Conservation (phyloP, 1,140 invertebrate genomes). For the Cydia splendana region DNA sequence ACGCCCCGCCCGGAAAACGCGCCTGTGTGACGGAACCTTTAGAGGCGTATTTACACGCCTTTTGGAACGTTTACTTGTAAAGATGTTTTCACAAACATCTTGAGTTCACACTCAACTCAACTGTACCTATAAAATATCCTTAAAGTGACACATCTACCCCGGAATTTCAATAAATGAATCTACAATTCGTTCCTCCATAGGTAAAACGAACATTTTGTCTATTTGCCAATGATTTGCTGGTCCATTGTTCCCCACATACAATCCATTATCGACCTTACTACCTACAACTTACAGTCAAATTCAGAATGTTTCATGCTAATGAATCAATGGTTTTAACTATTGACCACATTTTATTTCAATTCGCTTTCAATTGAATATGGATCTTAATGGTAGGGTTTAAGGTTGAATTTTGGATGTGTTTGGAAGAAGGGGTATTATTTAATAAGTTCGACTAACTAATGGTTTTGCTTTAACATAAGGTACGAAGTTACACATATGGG, state of each 20-base stretch:
- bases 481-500: neutral
- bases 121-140: too few relatives aligned
- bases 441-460: conserved; percentile 1
- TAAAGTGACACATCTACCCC: neutral
- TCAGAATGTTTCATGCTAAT: neutral
- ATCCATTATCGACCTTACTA: neutral
- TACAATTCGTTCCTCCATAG: conserved; percentile 7
- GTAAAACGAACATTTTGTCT: conserved; percentile 1
- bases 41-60: too few relatives aligned
- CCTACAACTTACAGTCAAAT: neutral
- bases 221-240: conserved; percentile 4
- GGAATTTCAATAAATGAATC: neutral
- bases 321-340: neutral
- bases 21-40: too few relatives aligned
- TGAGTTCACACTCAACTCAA: too few relatives aligned
- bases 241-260: neutral
- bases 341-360: conserved; percentile 3
- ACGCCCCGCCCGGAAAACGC: too few relatives aligned
- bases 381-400: neutral
- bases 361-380: neutral
- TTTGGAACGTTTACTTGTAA: too few relatives aligned
- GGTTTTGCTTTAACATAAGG: neutral
- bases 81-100: too few relatives aligned
- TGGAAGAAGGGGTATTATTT: conserved; percentile 2
- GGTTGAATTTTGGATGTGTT: neutral